Evolutionary conservation across 2,888 invertebrate species (phyloP), one percentile per base, ranked within the genome.

Genomic region (Trichogramma evanescens): DNA sequence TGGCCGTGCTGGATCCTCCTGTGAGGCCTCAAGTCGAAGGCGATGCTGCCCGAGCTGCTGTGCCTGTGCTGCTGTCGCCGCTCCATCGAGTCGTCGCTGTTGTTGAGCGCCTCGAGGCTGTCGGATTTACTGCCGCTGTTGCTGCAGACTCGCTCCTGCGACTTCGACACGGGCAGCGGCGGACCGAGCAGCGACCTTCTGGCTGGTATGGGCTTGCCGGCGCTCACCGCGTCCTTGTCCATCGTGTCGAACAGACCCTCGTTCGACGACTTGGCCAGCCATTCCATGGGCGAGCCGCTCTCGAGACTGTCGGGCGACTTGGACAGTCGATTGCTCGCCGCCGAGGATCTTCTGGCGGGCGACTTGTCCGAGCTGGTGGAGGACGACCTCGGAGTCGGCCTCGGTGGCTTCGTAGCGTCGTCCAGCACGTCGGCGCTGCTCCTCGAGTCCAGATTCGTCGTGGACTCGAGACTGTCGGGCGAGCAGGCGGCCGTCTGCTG

Each of bases 241-340:
- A 10, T 13, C 42, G 7, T 4, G 40, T 41, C 26, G 8, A 55
- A 42, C 26, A 54, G 43, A n/a, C 57, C 58, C 13, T 10, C 10
- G n/a, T 44, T 38, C 2, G 51, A 48, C 40, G 77, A 76, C 53
- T 76, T 77, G 40, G 72, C 72, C 60, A 73, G 70, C 71, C 73
- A 73, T 4, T 65, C 63, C 26, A 26, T 26, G 1, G 69, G 50
- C 5, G 62, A 60, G 0, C 61, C 60, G 60, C 66, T 66, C 41
- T 76, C 76, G 9, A 76, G 58, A 46, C 74, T 76, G 59, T 77
- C 77, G 4, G 75, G 74, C 0, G 76, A 76, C 43, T 75, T 74
- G 26, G 73, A 74, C 57, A 72, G 58, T 0, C 74, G 63, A 57
- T 71, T 73, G 39, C 69, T 68, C 26, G 26, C 26, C 26, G 26